These are phyloP conservation scores for Agrochola lota DNA, from an alignment of 2,888 invertebrate genomes.

Conservation along the genomic window DNA sequence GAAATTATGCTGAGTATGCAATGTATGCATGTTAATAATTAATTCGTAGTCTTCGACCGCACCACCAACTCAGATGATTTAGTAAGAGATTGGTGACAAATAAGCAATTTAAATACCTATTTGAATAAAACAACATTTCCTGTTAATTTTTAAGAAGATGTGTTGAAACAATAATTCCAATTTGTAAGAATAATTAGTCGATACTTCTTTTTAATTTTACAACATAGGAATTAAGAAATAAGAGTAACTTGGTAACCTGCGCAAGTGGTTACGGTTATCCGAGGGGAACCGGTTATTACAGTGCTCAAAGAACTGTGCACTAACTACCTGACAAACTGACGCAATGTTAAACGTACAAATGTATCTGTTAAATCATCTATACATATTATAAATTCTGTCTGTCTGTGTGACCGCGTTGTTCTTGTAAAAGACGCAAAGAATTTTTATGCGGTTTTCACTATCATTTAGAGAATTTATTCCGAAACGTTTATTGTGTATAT, in stretches of 20 bases:
- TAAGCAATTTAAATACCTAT: conserved; percentile 7
- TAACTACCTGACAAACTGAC: conserved; percentile 5
- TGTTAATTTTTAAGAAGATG: not conserved
- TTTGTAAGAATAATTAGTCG: conserved; percentile 47
- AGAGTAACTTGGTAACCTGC: conserved; percentile 7
- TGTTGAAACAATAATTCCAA: conserved; percentile 36
- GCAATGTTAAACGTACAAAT: conserved; percentile 12
- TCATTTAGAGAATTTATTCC: no score
- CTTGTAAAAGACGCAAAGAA: not conserved
- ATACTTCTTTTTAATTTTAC: conserved; percentile 38
- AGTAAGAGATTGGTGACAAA: not conserved
- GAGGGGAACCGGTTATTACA: conserved; percentile 40
- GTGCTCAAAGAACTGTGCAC: conserved; percentile 31
- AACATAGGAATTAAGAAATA: conserved; percentile 37
- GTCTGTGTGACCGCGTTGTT: no score
- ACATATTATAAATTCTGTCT: no score
- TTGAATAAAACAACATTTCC: conserved; percentile 9
- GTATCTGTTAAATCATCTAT: not conserved
- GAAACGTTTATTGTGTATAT: no score
- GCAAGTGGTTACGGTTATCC: conserved; percentile 21
- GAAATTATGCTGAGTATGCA: not conserved
- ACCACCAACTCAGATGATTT: not conserved
- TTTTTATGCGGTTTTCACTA: no score
- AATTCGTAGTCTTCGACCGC: not conserved
- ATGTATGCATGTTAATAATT: not conserved